A percentile compares a stretch with the other conserved stretches of the same genome.
Evolutionary conservation across 1,140 invertebrate species (phyloP).

Genomic region (Tetranychus cinnabarinus): DNA sequence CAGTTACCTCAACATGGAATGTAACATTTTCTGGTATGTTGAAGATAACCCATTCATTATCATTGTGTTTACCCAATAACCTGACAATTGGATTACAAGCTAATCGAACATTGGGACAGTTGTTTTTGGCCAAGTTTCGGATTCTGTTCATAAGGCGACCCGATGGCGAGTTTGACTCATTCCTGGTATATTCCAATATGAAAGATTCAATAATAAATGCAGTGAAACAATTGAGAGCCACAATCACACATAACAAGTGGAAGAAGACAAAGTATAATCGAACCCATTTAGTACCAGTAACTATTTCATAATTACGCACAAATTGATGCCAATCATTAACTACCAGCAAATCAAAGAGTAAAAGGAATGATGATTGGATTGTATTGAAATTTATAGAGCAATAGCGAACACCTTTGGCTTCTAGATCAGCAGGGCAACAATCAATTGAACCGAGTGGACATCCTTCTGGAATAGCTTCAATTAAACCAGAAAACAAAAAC

Average conservation of each 20-base stretch:
- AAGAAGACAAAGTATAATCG: constrained; percentile 27
- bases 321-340: constrained; percentile 31
- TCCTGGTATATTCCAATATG: constrained; percentile 26
- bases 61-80: too few relatives aligned
- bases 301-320: not conserved
- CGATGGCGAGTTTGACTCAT: constrained; percentile 1
- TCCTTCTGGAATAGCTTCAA: constrained; percentile 14
- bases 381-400: constrained; percentile 31
- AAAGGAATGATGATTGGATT: constrained; percentile 24
- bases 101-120: too few relatives aligned
- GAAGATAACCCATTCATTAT: too few relatives aligned
- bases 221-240: constrained; percentile 30
- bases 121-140: too few relatives aligned
- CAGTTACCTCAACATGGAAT: too few relatives aligned
- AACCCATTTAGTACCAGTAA: constrained; percentile 16
- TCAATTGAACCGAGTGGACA: constrained; percentile 14
- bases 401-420: constrained; percentile 23
- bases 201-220: constrained; percentile 32
- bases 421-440: constrained; percentile 10
- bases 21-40: too few relatives aligned
- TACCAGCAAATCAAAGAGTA: constrained; percentile 28
- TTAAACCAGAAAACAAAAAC: constrained; percentile 24
- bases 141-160: not conserved
- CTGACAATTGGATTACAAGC: too few relatives aligned
- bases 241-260: constrained; percentile 27